Evolutionary conservation across 2,797 vertebrate species (phyloP).

Genomic region (Megalops cyprinoides): DNA sequence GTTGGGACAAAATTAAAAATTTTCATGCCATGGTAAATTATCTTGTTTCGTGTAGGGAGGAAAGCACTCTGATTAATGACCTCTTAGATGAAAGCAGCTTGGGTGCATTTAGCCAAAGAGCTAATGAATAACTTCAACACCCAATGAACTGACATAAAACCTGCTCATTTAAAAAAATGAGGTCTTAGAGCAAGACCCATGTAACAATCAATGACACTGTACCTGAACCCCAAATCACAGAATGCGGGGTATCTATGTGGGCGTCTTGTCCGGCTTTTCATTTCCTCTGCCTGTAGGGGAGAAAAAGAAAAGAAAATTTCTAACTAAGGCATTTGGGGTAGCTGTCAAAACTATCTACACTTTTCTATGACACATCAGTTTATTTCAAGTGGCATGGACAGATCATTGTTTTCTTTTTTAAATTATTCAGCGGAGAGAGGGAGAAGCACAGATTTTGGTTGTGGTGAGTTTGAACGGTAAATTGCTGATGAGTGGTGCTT

Average conservation of each 20-base stretch:
- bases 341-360: not conserved
- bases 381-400: not conserved
- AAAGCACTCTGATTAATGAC: not conserved
- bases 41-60: not conserved
- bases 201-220: not conserved
- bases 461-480: not conserved
- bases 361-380: constrained; percentile 8
- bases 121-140: not conserved
- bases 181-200: not conserved
- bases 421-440: not conserved
- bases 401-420: too few relatives aligned
- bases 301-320: not conserved
- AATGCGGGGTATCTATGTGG: not conserved
- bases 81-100: not conserved
- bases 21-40: not conserved
- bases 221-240: not conserved
- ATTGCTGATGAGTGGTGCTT: not conserved
- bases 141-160: not conserved
- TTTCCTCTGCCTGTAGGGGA: not conserved
- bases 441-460: not conserved
- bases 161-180: not conserved
- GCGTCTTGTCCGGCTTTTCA: not conserved
- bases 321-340: not conserved
- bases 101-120: not conserved
- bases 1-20: not conserved